phyloP scores from a whole-genome alignment of 2,113 vertebrate genomes.

The Tupaia tana region DNA sequence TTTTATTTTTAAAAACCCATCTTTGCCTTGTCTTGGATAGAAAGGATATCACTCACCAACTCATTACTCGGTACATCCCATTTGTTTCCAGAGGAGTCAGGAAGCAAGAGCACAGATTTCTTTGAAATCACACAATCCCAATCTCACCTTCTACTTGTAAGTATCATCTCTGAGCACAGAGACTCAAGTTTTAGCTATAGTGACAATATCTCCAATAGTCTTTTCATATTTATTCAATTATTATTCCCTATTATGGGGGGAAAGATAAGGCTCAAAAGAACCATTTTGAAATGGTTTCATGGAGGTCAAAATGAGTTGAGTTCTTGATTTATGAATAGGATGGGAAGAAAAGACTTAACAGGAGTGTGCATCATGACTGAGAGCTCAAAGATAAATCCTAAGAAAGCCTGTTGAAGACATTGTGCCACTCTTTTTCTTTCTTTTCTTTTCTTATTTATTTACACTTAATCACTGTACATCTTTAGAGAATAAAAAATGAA shows the following conservation, averaged over 20 bases:
- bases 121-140: not conserved
- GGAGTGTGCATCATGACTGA: not conserved
- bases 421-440: not conserved
- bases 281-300: not conserved
- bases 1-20: not conserved
- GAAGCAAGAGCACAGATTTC: not conserved
- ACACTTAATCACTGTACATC: no score
- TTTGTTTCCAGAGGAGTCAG: not conserved
- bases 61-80: not conserved
- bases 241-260: not conserved
- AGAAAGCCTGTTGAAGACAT: not conserved
- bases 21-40: no score
- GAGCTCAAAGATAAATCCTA: not conserved
- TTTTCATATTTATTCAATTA: not conserved
- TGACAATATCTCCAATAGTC: not conserved
- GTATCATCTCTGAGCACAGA: not conserved
- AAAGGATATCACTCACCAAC: not conserved
- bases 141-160: not conserved
- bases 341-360: not conserved
- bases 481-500: no score
- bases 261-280: not conserved
- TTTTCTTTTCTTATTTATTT: no score
- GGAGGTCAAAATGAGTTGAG: not conserved
- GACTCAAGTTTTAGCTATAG: not conserved
- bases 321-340: slow-evolving; percentile 2